Base-by-base conservation (phyloP, 2,113 vertebrate genomes). In the Melospiza melodia region DNA sequence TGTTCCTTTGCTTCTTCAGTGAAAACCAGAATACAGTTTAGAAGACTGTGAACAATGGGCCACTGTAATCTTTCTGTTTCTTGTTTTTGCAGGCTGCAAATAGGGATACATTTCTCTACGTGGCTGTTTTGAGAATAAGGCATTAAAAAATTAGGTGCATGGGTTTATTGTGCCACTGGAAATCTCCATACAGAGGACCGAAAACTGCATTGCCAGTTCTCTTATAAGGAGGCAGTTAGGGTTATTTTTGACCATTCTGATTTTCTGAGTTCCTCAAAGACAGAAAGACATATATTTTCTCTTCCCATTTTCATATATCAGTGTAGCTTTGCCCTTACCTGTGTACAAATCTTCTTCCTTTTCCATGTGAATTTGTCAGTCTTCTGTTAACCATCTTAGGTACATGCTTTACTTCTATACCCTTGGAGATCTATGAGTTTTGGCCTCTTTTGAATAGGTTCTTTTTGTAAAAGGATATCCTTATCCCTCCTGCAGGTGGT, bases 241-340 rank as follows among this genome's bases (percentile, higher is more conserved):
- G 12, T 25, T 55, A 41, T 72, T 54, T 35, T 71, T 57, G 17
- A 25, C 25, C 15, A 11, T 27, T 11, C 5, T 5, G 1, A 46
- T 65, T 12, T 77, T 66, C 66, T 55, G 63, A 91, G 19, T 10
- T 30, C 19, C n/a, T 72, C 46, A 52, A 37, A 69, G 44, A 71
- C 1, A 0, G 12, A 39, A 61, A 62, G 35, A 69, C 1, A 0
- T 18, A 2, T 22, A 4, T 5, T 59, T 85, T 74, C 73, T 48
- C 9, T 41, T 67, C 10, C 17, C 2, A 2, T 67, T 75, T 72
- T 88, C 8, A 25, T 14, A 7, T 37, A 39, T 33, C 13, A 61
- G 4, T 30, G 30, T 33, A 72, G 43, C 6, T 82, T 82, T 85
- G 28, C 25, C 43, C 17, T 49, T 62, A 52, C 4, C 54, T 39